Base-by-base conservation (phyloP, 2,113 vertebrate genomes). In the Cromileptes altivelis region DNA sequence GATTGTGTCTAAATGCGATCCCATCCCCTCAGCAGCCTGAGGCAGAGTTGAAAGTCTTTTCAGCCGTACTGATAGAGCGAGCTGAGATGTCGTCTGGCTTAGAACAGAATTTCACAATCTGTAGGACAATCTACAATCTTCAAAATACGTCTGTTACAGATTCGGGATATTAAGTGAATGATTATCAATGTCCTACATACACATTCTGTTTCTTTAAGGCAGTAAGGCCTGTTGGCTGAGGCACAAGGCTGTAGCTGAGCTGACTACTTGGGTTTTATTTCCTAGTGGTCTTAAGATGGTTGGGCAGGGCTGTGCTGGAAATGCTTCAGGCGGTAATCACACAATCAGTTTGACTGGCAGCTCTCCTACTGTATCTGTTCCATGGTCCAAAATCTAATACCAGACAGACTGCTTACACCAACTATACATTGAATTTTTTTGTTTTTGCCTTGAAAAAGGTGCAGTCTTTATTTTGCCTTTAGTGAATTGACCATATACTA, bases 151-250 rank as follows among this genome's bases (percentile, higher is more conserved):
- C 15, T 30, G 47, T 62, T 47, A 63, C 70, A 82, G 67, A 88
- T 57, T 81, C 55, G 69, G 23, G 70, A 69, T 83, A 63, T 67
- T 64, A 64, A 65, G 56, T 82, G 57, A 62, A 73, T 79, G 74
- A 81, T 77, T 52, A 81, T 82, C 30, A 73, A 52, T 77, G 74
- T 87, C 88, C 88, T 78, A 74, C 76, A 55, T 65, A 55, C 27
- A 80, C 67, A 60, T 77, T 83, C 84, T 81, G 82, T 79, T 81
- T 49, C 65, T 65, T 33, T 82, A 84, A 91, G 78, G 80, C 78
- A 79, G 49, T 61, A 68, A 82, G 75, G 81, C 77, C 80, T 69
- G 80, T 80, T 65, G 80, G 85, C 70, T 84, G 87, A 86, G 75
- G 87, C 81, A 82, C 61, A 1, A 83, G 77, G 71, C 87, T 78